Percentiles rank a stretch among this genome's conserved stretches.
Conservation (phyloP, 2,113 vertebrate species). For the Hippoglossus stenolepis region DNA sequence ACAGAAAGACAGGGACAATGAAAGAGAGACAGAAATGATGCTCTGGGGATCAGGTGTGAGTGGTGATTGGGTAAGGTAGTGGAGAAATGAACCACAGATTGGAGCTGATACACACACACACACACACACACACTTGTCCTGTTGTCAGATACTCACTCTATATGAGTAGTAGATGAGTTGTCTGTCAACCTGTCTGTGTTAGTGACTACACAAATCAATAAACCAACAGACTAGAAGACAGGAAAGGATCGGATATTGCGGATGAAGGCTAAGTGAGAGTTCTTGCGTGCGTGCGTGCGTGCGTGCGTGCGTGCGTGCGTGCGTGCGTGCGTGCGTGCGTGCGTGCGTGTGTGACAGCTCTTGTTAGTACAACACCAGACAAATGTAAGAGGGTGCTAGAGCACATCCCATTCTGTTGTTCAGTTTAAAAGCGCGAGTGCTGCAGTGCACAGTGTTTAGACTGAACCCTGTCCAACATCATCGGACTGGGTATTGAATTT, state of each 20-base stretch:
- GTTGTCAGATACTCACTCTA: conserved; percentile 33
- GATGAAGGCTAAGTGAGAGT: conserved; percentile 4
- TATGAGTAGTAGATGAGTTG: conserved; percentile 32
- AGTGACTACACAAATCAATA: conserved; percentile 53
- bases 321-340: conserved; percentile 5
- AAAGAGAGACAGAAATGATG: not conserved
- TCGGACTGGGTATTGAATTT: conserved; percentile 10
- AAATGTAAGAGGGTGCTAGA: not conserved
- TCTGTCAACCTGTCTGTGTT: conserved; percentile 32
- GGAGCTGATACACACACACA: too few relatives aligned
- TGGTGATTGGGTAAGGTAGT: conserved; percentile 43
- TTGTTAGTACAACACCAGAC: not conserved
- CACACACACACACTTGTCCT: conserved; percentile 14
- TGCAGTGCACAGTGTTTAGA: conserved; percentile 14
- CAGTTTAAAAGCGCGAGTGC: not conserved
- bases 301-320: conserved; percentile 2
- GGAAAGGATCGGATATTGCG: conserved; percentile 12
- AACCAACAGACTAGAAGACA: conserved; percentile 28
- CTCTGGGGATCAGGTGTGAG: conserved; percentile 65
- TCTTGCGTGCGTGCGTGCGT: conserved; percentile 2
- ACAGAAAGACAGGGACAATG: not conserved
- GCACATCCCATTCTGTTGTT: conserved; percentile 9
- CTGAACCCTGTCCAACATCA: conserved; percentile 19
- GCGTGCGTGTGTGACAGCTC: not conserved
- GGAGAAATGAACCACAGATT: conserved; percentile 47